phyloP scores from a whole-genome alignment of 1,140 invertebrate genomes.

The Lordiphosa mommai region DNA sequence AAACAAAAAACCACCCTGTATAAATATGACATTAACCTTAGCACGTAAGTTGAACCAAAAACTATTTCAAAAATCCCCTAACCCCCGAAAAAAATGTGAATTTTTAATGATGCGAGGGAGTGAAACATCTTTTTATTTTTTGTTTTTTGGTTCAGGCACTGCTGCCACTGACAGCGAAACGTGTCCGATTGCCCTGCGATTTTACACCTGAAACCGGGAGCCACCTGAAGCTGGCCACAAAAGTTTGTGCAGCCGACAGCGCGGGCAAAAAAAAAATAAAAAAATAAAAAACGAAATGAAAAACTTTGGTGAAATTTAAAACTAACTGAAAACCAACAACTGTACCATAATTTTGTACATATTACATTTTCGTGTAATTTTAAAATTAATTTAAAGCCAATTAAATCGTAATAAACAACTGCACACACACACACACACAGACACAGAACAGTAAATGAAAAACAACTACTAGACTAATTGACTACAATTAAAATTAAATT shows the following conservation, averaged over 20 bases:
- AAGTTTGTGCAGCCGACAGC: slow-evolving; percentile 20
- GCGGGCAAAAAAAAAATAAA: slow-evolving; percentile 2
- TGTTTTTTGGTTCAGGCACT: background rate
- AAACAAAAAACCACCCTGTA: slow-evolving; percentile 41
- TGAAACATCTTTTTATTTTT: no score
- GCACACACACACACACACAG: slow-evolving; percentile 4
- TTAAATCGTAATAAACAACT: slow-evolving; percentile 15
- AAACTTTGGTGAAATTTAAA: slow-evolving; percentile 67
- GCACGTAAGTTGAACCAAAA: slow-evolving; percentile 51
- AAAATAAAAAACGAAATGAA: slow-evolving; percentile 34
- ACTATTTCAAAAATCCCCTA: slow-evolving; percentile 10
- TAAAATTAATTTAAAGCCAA: slow-evolving; percentile 41
- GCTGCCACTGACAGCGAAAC: slow-evolving; percentile 29
- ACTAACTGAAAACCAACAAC: slow-evolving; percentile 32
- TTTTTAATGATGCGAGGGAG: slow-evolving; percentile 6
- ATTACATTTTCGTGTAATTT: slow-evolving; percentile 52
- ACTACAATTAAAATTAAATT: slow-evolving; percentile 56
- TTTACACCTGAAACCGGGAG: slow-evolving; percentile 32
- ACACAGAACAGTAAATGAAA: slow-evolving; percentile 17
- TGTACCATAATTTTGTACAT: slow-evolving; percentile 77
- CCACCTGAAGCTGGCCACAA: slow-evolving; percentile 17
- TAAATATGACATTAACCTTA: slow-evolving; percentile 55
- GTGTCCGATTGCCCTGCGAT: slow-evolving; percentile 48
- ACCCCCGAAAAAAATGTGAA: slow-evolving; percentile 19
- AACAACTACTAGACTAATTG: slow-evolving; percentile 71